Evolutionary conservation across 1,140 invertebrate species (phyloP), one percentile per base, ranked within the genome.

Genomic region (Alviniconcha marisindica): DNA sequence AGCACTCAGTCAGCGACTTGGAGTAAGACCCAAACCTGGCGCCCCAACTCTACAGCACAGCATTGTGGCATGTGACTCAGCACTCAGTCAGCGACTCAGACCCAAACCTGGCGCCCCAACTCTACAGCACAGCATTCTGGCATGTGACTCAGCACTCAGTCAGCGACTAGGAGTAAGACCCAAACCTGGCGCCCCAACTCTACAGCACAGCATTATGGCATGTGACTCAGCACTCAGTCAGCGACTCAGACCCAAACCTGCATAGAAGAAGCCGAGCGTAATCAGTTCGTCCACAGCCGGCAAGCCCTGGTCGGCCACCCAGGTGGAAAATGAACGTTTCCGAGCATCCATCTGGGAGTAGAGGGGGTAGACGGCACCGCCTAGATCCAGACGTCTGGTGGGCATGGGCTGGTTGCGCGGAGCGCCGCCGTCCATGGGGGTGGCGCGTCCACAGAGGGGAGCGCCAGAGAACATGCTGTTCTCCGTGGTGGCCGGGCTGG

Each of bases 271-370:
- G 0, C 77, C 77, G 28, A 80, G 77, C 18, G 33, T 10, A n/a
- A 80, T 42, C 38, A 80, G 38, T 28, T 66, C 77, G 42, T 80
- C 77, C 51, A 80, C 40, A 44, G 33, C 18, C 3, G 77, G 77
- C 56, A 80, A 36, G 18, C 77, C 77, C 4, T 38, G 51, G 4
- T 28, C 18, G 21, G 24, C 5, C 21, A 31, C 14, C 77, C 77
- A 80, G 38, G 14, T 40, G 15, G 31, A 36, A 56, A 80, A 80
- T 0, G 77, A 80, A 0, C 77, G 31, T 44, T 31, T 18, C 36
- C 77, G 56, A 28, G 77, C 77, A 28, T 80, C 77, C 56, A 44
- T 5, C 77, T 80, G 77, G 3, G 77, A 80, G 60, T 80, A 80
- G 3, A 80, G 36, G 3, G 77, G 77, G 36, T 80, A 80, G 14